Evolutionary conservation across 2,797 vertebrate species (phyloP).

Genomic region (Chrosomus eos): DNA sequence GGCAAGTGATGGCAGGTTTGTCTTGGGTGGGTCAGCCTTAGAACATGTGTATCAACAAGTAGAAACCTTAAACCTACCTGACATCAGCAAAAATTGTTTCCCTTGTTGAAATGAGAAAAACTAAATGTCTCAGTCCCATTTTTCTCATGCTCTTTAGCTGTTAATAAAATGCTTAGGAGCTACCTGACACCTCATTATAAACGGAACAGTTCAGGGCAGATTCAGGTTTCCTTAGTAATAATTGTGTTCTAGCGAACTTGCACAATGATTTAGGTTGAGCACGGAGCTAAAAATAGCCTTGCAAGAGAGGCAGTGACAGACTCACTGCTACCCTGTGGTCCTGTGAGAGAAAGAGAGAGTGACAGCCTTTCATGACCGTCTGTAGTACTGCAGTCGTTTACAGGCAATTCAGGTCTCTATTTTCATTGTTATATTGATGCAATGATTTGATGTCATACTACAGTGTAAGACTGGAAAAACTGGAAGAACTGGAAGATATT

Average conservation of each 20-base stretch:
- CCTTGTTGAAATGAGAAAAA: not conserved
- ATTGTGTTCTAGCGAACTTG: slow-evolving; percentile 65
- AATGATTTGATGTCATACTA: not conserved
- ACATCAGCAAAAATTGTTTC: not conserved
- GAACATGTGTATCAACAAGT: not conserved
- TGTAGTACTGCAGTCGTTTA: slow-evolving; percentile 40
- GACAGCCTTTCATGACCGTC: slow-evolving; percentile 43
- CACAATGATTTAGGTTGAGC: slow-evolving; percentile 62
- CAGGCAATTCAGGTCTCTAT: not conserved
- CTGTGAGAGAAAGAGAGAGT: slow-evolving; percentile 35
- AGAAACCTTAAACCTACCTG: slow-evolving; percentile 4
- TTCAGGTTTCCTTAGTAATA: slow-evolving; percentile 62
- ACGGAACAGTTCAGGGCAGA: slow-evolving; percentile 48
- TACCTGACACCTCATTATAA: slow-evolving; percentile 57
- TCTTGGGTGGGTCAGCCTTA: not conserved
- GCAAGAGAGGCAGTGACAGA: slow-evolving; percentile 63
- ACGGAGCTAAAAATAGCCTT: slow-evolving; percentile 74
- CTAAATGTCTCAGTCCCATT: not conserved
- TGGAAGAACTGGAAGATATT: too few relatives aligned
- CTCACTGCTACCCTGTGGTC: slow-evolving; percentile 51
- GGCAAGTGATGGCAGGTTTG: not conserved
- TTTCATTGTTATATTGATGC: slow-evolving; percentile 1
- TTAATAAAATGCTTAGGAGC: slow-evolving; percentile 18
- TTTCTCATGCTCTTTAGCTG: not conserved
- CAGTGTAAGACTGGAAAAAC: not conserved